Evolutionary conservation across 2,888 invertebrate species (phyloP).

Genomic region (Cantharis flavilabris): DNA sequence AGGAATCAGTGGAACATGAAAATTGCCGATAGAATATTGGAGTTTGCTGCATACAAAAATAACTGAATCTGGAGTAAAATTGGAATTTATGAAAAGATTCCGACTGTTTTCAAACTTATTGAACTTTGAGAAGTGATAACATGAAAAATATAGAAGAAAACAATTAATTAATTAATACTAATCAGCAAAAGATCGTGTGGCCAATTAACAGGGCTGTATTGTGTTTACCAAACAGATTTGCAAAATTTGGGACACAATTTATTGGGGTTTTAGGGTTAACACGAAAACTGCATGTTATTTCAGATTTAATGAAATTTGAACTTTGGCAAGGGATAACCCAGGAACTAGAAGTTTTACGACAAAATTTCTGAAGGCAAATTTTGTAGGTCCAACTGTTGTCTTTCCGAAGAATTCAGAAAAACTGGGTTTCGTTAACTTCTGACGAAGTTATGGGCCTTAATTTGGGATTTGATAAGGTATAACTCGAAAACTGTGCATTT

Average conservation of each 20-base stretch:
- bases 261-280: too few species aligned
- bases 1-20: too few species aligned
- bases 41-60: too few species aligned
- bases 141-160: background rate
- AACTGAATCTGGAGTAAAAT: too few species aligned
- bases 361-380: background rate
- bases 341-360: background rate
- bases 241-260: too few species aligned
- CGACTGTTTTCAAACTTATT: background rate
- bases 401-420: background rate
- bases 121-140: background rate
- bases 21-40: too few species aligned
- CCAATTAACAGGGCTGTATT: background rate
- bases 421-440: background rate
- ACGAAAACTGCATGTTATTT: too few species aligned
- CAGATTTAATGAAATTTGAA: too few species aligned
- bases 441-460: background rate
- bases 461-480: too few species aligned
- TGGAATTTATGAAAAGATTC: too few species aligned
- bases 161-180: background rate
- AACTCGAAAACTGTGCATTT: too few species aligned
- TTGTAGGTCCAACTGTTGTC: background rate
- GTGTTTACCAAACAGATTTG: background rate
- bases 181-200: background rate
- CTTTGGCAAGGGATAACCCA: background rate